A percentile compares a stretch with the other conserved stretches of the same genome.
Conservation (phyloP, 2,113 vertebrate species). For the Hemiprocne comata region DNA sequence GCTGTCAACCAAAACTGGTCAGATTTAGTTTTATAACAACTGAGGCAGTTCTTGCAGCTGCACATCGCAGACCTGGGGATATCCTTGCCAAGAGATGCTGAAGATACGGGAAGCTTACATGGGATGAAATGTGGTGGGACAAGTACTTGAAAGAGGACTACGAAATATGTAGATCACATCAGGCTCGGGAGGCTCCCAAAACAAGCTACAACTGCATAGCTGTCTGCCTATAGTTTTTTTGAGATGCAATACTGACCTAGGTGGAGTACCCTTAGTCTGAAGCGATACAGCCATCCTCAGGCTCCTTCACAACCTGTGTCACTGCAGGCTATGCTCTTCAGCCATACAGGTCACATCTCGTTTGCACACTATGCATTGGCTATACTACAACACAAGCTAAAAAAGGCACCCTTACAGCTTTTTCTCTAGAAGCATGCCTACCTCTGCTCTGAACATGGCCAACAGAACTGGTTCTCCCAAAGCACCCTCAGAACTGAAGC, state of each 20-base stretch:
- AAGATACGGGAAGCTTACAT: background rate
- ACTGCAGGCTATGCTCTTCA: background rate
- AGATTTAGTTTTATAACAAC: background rate
- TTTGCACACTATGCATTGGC: background rate
- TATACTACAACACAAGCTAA: background rate
- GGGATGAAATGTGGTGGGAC: background rate
- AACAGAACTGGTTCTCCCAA: background rate
- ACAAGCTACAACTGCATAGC: background rate
- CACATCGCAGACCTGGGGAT: background rate
- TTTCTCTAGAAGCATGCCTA: background rate
- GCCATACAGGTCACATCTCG: background rate
- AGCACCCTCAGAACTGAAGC: background rate
- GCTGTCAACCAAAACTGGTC: accelerated
- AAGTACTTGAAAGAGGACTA: background rate
- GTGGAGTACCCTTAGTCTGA: background rate
- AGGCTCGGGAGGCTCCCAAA: background rate
- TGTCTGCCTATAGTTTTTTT: background rate
- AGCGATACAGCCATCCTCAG: background rate
- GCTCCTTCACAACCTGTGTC: background rate
- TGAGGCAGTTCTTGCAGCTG: background rate
- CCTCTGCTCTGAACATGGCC: background rate
- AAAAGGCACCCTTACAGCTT: background rate
- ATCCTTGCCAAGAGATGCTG: accelerated
- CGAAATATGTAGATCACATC: background rate
- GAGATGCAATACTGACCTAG: background rate